A percentile compares a stretch with the other conserved stretches of the same genome.
Evolutionary conservation across 2,797 vertebrate genomes (phyloP).

Genomic region (Parauchenoglanis ngamensis): DNA sequence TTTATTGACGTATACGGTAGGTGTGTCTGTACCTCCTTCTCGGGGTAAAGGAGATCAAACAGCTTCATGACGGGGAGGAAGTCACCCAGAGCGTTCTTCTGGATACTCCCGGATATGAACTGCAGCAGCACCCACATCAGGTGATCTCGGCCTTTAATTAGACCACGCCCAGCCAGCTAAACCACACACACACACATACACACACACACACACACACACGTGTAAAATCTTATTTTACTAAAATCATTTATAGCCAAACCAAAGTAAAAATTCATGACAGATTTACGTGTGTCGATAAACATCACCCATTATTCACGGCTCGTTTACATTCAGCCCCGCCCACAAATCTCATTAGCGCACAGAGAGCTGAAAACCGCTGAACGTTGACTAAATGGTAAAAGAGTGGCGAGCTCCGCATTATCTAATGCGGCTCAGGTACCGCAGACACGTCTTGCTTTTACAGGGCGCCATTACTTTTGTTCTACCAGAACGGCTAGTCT

Average conservation of each 20-base stretch:
- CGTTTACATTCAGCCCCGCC: background rate
- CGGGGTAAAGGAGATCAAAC: conserved; percentile 97
- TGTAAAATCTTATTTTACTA: no score
- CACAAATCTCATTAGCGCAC: background rate
- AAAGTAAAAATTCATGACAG: no score
- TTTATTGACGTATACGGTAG: no score
- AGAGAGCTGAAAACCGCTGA: background rate
- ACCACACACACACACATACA: conserved; percentile 13
- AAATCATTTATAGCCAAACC: no score
- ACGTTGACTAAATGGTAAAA: background rate
- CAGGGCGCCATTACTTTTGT: background rate
- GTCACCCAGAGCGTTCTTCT: conserved; percentile 95
- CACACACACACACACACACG: background rate
- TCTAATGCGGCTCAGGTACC: background rate
- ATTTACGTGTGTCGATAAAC: background rate
- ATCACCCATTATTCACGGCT: no score
- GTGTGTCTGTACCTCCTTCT: conserved; percentile 86
- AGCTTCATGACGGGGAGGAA: conserved; percentile 99
- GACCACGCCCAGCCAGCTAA: conserved; percentile 93
- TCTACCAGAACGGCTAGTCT: background rate
- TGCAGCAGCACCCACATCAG: conserved; percentile 99
- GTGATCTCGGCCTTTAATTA: conserved; percentile 97
- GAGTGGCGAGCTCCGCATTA: no score
- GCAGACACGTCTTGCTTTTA: background rate
- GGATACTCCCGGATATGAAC: conserved; percentile 98